Conservation (phyloP, 1,140 invertebrate genomes). For the Oreohelix idahoensis region DNA sequence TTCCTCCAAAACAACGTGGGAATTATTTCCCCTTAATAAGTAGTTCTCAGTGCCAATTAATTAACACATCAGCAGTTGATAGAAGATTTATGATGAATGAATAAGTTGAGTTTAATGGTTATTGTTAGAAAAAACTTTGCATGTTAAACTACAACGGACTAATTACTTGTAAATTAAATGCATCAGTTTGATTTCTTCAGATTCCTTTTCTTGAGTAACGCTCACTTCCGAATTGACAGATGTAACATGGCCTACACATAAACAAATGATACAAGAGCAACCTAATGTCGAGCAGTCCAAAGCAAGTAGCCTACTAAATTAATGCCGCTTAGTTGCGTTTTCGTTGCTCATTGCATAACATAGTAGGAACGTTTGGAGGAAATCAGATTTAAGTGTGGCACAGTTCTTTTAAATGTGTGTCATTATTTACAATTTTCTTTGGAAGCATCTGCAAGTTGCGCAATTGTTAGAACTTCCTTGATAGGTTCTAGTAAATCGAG, state of each 20-base stretch:
- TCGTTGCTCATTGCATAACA: too few species aligned
- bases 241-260: conserved; percentile 24
- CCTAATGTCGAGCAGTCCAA: conserved; percentile 30
- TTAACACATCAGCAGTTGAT: background rate
- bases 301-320: background rate
- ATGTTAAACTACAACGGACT: background rate
- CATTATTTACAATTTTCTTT: too few species aligned
- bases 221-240: background rate
- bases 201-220: background rate
- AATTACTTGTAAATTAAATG: background rate
- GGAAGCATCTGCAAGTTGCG: too few species aligned
- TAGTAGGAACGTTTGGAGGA: too few species aligned
- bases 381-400: too few species aligned
- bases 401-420: too few species aligned
- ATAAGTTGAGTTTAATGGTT: background rate
- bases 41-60: background rate
- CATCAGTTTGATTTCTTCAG: background rate
- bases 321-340: background rate
- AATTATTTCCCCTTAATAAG: background rate
- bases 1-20: background rate
- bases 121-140: background rate
- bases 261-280: conserved; percentile 7
- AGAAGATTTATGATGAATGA: background rate
- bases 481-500: too few species aligned
- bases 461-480: too few species aligned